Evolutionary conservation across 2,113 vertebrate genomes (phyloP).

Genomic region (Brienomyrus longianalis): DNA sequence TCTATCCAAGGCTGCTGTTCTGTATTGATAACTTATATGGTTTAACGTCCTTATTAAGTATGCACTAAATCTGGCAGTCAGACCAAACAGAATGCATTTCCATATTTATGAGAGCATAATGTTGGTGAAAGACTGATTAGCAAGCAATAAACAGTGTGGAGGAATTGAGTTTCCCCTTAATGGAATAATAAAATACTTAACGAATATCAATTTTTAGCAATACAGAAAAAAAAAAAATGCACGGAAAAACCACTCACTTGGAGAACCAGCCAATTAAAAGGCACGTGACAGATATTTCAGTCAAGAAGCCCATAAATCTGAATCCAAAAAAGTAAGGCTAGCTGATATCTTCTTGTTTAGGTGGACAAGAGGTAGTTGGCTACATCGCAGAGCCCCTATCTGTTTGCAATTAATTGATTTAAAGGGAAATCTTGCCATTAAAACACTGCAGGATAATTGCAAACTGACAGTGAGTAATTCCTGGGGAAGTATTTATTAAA

Average conservation of each 20-base stretch:
- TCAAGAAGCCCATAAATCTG: neutral
- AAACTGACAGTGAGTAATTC: neutral
- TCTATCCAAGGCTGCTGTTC: neutral
- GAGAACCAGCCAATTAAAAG: neutral
- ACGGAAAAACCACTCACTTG: neutral
- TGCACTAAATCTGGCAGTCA: neutral
- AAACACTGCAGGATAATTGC: neutral
- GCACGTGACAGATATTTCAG: neutral
- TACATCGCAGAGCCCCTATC: neutral
- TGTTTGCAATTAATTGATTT: neutral
- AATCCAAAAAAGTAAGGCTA: neutral
- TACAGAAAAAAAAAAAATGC: neutral
- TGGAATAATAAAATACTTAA: constrained; percentile 11
- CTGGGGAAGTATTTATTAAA: neutral
- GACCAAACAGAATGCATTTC: neutral
- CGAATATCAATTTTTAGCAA: neutral
- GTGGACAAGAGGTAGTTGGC: neutral
- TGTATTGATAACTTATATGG: neutral
- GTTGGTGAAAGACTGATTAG: neutral
- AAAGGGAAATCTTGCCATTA: neutral
- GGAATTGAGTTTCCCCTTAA: neutral
- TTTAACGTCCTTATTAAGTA: neutral
- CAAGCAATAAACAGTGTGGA: neutral
- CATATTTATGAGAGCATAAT: constrained; percentile 13
- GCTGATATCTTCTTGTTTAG: neutral